Base-by-base conservation (phyloP, 2,888 invertebrate genomes). In the Drosophila mettleri region DNA sequence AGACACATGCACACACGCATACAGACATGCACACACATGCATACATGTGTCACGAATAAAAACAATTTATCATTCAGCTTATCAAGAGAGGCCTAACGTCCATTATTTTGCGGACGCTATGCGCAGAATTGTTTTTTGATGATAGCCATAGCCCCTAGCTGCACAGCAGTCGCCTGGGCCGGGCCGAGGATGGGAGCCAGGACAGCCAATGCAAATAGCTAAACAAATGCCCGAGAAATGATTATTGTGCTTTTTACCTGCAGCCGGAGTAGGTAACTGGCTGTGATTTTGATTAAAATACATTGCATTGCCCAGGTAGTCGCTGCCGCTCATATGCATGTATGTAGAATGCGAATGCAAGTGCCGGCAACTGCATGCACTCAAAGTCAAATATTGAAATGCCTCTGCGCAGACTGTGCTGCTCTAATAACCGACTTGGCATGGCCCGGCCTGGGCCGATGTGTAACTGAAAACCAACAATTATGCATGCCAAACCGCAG, bases 21-120 rank as follows among this genome's bases (percentile, higher is more conserved):
- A 58, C 36, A 49, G 29, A 38, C 45, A 20, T 27, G 41, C 49
- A 29, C 61, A 45, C 45, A 71, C 49, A 45, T 34, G 43, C 68
- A 70, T 65, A 73, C 84, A 82, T 82, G 86, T 84, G 82, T 87
- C 87, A 85, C 87, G 84, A 78, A 78, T 86, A 74, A 85, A 85
- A 86, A 85, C 84, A 85, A 85, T 85, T 85, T 85, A 85, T 85
- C 84, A 87, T 87, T 85, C 82, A 85, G 83, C 83, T 86, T 84
- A 84, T 84, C 83, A 84, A 84, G 79, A 72, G 63, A 81, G 80
- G 86, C 86, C 83, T 84, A 84, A 77, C 86, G 86, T 84, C 83
- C 86, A 84, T 84, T 84, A 86, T 84, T 80, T 71, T 86, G 84
- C 74, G 81, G 77, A 86, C 79, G 84, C 86, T 74, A 74, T 74